Conservation (phyloP, 2,797 vertebrate genomes). For the Phalloptychus januarius region DNA sequence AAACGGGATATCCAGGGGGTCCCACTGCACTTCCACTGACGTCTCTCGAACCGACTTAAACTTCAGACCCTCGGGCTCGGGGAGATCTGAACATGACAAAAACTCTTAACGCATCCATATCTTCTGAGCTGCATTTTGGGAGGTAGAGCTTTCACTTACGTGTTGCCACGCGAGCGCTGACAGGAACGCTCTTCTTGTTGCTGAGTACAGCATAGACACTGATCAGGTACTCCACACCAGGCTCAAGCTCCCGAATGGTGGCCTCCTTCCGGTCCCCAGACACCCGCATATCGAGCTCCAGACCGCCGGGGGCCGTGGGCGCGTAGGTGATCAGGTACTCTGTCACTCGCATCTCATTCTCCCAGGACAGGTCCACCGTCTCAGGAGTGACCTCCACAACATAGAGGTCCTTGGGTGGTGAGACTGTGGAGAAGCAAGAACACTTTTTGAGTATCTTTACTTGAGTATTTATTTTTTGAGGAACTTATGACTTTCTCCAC, state of each 20-base stretch:
- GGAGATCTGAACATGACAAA: slow-evolving; percentile 85
- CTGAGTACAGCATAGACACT: slow-evolving; percentile 94
- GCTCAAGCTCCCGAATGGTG: slow-evolving; percentile 91
- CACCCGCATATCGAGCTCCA: slow-evolving; percentile 91
- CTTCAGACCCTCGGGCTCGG: slow-evolving; percentile 93
- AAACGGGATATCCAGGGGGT: slow-evolving; percentile 92
- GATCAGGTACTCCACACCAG: slow-evolving; percentile 94
- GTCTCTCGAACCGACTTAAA: slow-evolving; percentile 96
- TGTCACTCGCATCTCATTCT: slow-evolving; percentile 91
- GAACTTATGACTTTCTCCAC: no score
- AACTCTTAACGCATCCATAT: not conserved
- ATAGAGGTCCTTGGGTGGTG: slow-evolving; percentile 90
- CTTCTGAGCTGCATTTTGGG: not conserved
- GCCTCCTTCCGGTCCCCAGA: slow-evolving; percentile 88
- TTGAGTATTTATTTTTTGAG: no score
- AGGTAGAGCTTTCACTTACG: slow-evolving; percentile 77
- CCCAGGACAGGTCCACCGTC: slow-evolving; percentile 93
- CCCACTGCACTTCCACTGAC: slow-evolving; percentile 96
- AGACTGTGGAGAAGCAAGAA: slow-evolving; percentile 80
- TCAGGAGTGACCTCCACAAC: slow-evolving; percentile 90
- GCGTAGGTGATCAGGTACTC: slow-evolving; percentile 90
- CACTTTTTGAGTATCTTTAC: no score
- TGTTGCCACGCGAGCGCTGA: slow-evolving; percentile 93
- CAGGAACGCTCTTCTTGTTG: slow-evolving; percentile 93
- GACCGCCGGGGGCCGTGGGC: slow-evolving; percentile 88